Base-by-base conservation (phyloP, 1,140 invertebrate genomes). In the Drusus annulatus region DNA sequence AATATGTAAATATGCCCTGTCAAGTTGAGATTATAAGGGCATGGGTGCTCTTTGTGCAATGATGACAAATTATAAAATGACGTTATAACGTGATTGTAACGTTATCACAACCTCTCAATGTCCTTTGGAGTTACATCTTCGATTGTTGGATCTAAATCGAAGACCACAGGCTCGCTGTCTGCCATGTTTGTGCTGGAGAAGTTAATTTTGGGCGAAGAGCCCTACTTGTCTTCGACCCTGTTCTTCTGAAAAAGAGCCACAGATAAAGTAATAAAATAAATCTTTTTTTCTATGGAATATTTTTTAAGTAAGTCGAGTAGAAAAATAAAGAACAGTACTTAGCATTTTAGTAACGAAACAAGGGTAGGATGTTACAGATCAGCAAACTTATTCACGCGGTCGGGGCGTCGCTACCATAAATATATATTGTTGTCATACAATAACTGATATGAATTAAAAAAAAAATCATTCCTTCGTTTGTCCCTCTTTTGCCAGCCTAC, bases 111-210 rank as follows among this genome's bases (percentile, higher is more conserved):
- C 88, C 86, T 89, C 85, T 89, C 88, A 77, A 87, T 85, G 81
- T 87, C 88, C 84, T 89, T 89, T 52, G 88, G 88, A 83, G 88
- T 86, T 84, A 89, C 86, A 84, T 89, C 88, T 84, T 89, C 88
- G 68, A 89, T 89, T 62, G 86, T 88, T 80, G 88, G 84, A 86
- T 88, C 87, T 80, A 87, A 85, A 85, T 88, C 87, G 78, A 77
- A 63, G 15, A 77, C 56, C 21, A 85, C 86, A 63, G 87, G 85
- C 79, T 88, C 87, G 31, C 87, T 85, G 73, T 89, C 87, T 85
- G 88, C 87, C 88, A 89, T 89, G 86, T 85, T 87, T 78, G n/a
- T 79, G 80, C 81, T 56, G 69, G 50, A 45, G 76, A 74, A n/a
- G n/a, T 50, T 25, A 74, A 73, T 52, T 52, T 8, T 10, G 52